Conservation (phyloP, 2,888 invertebrate genomes). For the Mechanitis messenoides region DNA sequence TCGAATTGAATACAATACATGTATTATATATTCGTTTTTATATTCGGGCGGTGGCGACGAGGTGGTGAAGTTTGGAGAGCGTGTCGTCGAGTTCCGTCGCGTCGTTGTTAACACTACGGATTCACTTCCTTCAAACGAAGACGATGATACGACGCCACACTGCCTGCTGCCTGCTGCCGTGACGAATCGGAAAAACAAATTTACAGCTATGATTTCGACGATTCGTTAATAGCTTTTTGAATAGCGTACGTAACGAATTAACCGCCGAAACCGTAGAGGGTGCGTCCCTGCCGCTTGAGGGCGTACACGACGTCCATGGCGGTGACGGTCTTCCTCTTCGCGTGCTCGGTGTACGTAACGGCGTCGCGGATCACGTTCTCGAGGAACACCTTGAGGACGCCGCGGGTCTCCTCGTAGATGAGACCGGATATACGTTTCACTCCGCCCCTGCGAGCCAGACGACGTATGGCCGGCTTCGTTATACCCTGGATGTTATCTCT, state of each 20-base stretch:
- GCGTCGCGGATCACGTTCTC: constrained; percentile 90
- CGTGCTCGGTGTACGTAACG: constrained; percentile 90
- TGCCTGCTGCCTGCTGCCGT: no score
- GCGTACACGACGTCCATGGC: constrained; percentile 94
- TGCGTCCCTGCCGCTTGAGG: constrained; percentile 86
- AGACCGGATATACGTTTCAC: constrained; percentile 84
- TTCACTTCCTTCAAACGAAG: no score
- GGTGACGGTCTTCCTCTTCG: constrained; percentile 91
- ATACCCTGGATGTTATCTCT: constrained; percentile 88
- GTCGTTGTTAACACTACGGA: no score
- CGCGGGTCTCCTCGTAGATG: constrained; percentile 87
- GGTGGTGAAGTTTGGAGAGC: no score
- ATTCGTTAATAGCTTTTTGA: no score
- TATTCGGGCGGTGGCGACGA: no score
- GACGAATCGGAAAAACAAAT: no score
- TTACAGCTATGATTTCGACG: no score
- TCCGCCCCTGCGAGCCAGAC: constrained; percentile 82
- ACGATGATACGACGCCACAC: no score
- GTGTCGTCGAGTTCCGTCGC: no score
- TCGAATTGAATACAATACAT: no score
- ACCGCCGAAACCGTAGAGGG: constrained; percentile 87
- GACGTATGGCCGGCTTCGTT: constrained; percentile 85
- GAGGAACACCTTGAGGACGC: constrained; percentile 86
- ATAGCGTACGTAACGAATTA: constrained; percentile 32
- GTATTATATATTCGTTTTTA: no score